Evolutionary conservation across 2,797 vertebrate species (phyloP).

Genomic region (Pangasius krempfi): DNA sequence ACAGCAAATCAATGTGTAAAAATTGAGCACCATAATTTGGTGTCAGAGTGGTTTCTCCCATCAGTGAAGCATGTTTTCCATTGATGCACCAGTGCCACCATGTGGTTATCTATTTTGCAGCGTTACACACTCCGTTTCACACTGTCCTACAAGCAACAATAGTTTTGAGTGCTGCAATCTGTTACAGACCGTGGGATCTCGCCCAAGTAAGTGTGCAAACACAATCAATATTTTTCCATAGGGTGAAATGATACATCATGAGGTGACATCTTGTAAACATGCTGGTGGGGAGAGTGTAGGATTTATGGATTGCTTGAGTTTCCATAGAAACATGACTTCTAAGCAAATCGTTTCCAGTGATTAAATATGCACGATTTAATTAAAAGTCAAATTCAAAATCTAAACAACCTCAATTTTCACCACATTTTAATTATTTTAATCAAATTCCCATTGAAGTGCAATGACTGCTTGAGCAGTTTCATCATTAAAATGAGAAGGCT

Average conservation of each 20-base stretch:
- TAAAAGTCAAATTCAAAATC: slow-evolving; percentile 58
- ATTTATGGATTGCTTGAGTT: slow-evolving; percentile 47
- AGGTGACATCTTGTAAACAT: slow-evolving; percentile 49
- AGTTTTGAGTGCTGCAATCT: slow-evolving; percentile 28
- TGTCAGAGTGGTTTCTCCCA: slow-evolving; percentile 44
- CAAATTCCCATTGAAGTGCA: slow-evolving; percentile 51
- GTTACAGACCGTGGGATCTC: slow-evolving; percentile 42
- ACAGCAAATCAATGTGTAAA: slow-evolving; percentile 57
- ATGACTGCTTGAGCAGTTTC: slow-evolving; percentile 47
- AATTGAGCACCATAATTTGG: slow-evolving; percentile 52
- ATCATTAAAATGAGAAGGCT: slow-evolving; percentile 38
- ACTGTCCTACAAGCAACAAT: slow-evolving; percentile 39
- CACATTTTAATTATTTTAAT: slow-evolving; percentile 60
- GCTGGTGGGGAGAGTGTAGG: neutral
- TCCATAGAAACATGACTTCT: slow-evolving; percentile 57
- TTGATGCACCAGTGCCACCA: slow-evolving; percentile 61
- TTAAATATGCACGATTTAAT: slow-evolving; percentile 63
- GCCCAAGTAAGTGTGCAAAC: slow-evolving; percentile 38
- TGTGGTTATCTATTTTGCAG: slow-evolving; percentile 42
- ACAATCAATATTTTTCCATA: slow-evolving; percentile 46
- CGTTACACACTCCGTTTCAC: slow-evolving; percentile 10
- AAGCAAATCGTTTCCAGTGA: slow-evolving; percentile 58
- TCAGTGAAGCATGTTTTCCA: slow-evolving; percentile 17
- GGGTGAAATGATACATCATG: slow-evolving; percentile 55
- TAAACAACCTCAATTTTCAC: slow-evolving; percentile 54